Conservation (phyloP, 2,113 vertebrate genomes). For the Loxodonta africana region DNA sequence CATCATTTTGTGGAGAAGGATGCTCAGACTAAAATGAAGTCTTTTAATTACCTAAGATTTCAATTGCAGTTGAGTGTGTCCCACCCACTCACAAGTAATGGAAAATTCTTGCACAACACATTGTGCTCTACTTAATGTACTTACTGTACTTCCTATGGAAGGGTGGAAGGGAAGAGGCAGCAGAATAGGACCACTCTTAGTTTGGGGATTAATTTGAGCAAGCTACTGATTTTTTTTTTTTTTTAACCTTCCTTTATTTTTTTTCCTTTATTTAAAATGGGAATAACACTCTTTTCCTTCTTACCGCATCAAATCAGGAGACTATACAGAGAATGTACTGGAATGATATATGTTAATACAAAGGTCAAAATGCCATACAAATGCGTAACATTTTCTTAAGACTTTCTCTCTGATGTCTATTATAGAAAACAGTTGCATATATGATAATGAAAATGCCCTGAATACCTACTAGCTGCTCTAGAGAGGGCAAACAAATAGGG, state of each 20-base stretch:
- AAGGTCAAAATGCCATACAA: slow-evolving; percentile 53
- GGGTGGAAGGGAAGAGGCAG: background rate
- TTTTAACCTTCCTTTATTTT: background rate
- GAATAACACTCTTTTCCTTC: background rate
- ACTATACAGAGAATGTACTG: background rate
- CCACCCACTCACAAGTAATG: background rate
- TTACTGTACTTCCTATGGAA: background rate
- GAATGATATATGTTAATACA: slow-evolving; percentile 18
- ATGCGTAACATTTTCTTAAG: slow-evolving; percentile 16
- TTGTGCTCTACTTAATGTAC: background rate
- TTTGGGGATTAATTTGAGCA: slow-evolving; percentile 13
- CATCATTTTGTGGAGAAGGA: background rate
- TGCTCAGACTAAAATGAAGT: background rate
- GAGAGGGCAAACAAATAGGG: background rate
- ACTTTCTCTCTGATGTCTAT: background rate
- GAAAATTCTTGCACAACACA: background rate
- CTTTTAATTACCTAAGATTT: background rate
- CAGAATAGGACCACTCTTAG: background rate
- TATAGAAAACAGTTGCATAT: background rate
- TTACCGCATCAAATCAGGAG: background rate
- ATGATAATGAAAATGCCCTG: background rate
- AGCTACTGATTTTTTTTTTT: background rate
- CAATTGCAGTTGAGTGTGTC: background rate
- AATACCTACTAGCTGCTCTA: background rate
- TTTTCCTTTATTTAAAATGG: slow-evolving; percentile 14